Evolutionary conservation across 2,113 vertebrate species (phyloP), one percentile per base, ranked within the genome.

Genomic region (Vanacampus margaritifer): DNA sequence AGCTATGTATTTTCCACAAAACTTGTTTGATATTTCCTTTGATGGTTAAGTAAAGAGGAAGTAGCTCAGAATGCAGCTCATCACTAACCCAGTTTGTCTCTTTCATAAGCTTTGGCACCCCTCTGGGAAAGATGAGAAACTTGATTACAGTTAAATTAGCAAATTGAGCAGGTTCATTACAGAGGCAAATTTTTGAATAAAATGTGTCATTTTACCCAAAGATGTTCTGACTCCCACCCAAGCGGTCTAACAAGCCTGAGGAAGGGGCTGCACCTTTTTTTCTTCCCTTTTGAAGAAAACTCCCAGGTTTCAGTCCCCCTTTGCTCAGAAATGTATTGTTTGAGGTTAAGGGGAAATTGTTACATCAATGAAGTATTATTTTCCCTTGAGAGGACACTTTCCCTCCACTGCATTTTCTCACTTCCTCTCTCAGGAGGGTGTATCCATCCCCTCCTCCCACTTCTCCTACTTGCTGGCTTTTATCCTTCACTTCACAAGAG

Each of bases 91-190:
- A 74, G 71, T 78, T 84, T 76, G 78, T 77, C 86, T 80, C 72
- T 75, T 83, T 76, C 77, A 76, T 81, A 84, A 82, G 77, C 79
- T 70, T 67, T 72, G 84, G 84, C 77, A 62, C 81, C 85, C 87
- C 81, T 73, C 85, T 81, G 86, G 89, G 86, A 78, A 74, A 89
- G 85, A 89, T 89, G 84, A 90, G 76, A 86, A 83, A 78, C 89
- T 89, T 89, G 89, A 90, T 90, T 90, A 89, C 87, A 87, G 87
- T 86, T 82, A 85, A 87, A 88, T 90, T 89, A 89, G 88, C 84
- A 86, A 89, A 87, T 41, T 88, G 85, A 89, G 84, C 87, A 89
- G 89, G 85, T 90, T 88, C 89, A 90, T 88, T 86, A 88, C 86
- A 75, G 84, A 79, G 76, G 72, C 78, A 83, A 84, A 88, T 80